Evolutionary conservation across 1,140 invertebrate genomes (phyloP), one percentile per base, ranked within the genome.

Genomic region (Rhynchophorus ferrugineus): DNA sequence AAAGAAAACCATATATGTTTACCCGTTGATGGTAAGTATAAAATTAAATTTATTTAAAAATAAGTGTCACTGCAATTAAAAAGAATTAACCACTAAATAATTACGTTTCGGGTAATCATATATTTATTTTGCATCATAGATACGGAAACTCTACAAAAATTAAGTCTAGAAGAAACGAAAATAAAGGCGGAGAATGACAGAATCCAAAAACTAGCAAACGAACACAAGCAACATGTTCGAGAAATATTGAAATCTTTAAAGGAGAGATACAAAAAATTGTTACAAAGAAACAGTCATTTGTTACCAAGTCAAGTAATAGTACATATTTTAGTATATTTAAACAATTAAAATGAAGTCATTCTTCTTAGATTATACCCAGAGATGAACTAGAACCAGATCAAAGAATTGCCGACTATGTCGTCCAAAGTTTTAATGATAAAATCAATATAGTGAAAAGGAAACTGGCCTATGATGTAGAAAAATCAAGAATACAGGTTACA

Each of bases 121-220:
- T n/a, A n/a, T n/a, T n/a, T n/a, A n/a, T n/a, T n/a, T n/a, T n/a
- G n/a, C n/a, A 34, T 50, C 43, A 21, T 73, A 62, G 82, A 87
- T 62, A 79, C 80, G 63, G 81, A 86, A 60, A 80, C 80, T 63
- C 65, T 69, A 2, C 67, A 78, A 35, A 52, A 70, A 57, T 68
- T 73, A 19, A 85, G 78, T 61, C 71, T 89, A 50, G 83, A 88
- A 69, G 78, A 87, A 66, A 74, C 74, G 1, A 69, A 73, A 47
- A 62, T 71, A 1, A 76, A 79, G 63, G 66, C 69, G 13, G 78
- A 84, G 64, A 52, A 77, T 21, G 74, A 82, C 44, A 72, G 75
- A 59, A 72, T 78, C 59, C 67, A 75, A 49, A 63, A 70, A 46
- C 35, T 74, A 13, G 77, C 78, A 3, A 78, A 82, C 57, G 71